These are phyloP conservation scores for Bombus impatiens DNA, from an alignment of 1,140 invertebrate genomes.

Conservation along the genomic window DNA sequence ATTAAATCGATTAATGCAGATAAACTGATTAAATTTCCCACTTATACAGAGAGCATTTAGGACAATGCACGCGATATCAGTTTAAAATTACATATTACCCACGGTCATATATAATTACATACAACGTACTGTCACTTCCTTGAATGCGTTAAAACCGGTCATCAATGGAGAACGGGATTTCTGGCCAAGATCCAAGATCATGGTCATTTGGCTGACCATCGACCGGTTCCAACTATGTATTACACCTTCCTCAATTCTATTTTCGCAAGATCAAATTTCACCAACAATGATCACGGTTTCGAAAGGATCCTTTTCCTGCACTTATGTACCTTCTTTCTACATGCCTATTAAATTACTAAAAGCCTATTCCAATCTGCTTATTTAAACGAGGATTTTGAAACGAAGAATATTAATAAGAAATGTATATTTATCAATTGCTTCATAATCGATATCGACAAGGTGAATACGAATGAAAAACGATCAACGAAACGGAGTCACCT, in stretches of 20 bases:
- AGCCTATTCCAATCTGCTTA: background rate
- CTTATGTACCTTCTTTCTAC: background rate
- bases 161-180: conserved; percentile 60
- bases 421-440: too few species aligned
- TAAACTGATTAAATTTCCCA: too few species aligned
- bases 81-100: background rate
- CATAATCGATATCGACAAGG: too few species aligned
- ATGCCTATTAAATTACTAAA: too few species aligned
- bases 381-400: background rate
- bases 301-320: background rate
- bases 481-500: background rate
- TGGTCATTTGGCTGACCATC: conserved; percentile 57
- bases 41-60: too few species aligned
- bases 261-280: conserved; percentile 14
- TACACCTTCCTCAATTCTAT: conserved; percentile 33
- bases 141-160: conserved; percentile 64
- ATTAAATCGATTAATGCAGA: too few species aligned
- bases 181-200: conserved; percentile 68
- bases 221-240: conserved; percentile 19
- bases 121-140: background rate
- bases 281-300: background rate
- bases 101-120: background rate
- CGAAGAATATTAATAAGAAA: background rate
- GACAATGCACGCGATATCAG: background rate
- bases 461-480: too few species aligned